Evolutionary conservation across 2,797 vertebrate genomes (phyloP).

Genomic region (Zenarchopterus dispar): DNA sequence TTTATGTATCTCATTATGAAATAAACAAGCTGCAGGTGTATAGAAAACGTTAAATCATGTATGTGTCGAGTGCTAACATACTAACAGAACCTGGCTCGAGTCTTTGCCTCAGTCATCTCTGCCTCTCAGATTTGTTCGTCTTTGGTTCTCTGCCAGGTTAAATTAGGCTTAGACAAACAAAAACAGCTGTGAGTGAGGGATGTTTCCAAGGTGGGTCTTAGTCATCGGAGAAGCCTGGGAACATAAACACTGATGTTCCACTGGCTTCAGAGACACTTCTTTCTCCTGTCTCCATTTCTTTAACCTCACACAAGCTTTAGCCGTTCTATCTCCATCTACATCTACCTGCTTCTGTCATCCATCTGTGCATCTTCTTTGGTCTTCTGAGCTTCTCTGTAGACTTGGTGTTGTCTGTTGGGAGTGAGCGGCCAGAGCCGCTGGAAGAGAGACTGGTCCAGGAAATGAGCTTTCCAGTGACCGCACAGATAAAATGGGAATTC

Average conservation of each 20-base stretch:
- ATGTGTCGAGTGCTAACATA: not conserved
- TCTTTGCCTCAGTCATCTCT: not conserved
- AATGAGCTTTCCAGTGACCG: conserved; percentile 75
- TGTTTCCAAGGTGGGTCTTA: conserved; percentile 34
- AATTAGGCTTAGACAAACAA: conserved; percentile 24
- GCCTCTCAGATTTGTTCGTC: too few relatives aligned
- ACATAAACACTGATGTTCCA: not conserved
- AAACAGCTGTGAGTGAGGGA: conserved; percentile 42
- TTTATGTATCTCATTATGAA: not conserved
- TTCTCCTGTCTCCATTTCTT: not conserved
- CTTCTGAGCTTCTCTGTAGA: conserved; percentile 25
- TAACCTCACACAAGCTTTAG: not conserved
- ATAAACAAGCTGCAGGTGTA: not conserved
- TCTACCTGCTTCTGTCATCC: not conserved
- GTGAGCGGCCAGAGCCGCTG: conserved; percentile 34
- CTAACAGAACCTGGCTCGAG: not conserved
- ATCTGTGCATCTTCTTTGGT: conserved; percentile 13
- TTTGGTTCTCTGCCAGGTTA: conserved; percentile 1
- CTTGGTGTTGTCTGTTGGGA: conserved; percentile 24
- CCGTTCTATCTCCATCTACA: not conserved
- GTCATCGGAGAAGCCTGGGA: not conserved
- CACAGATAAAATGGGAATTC: conserved; percentile 58
- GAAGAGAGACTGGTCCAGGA: conserved; percentile 64
- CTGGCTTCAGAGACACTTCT: not conserved
- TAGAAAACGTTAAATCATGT: not conserved